Evolutionary conservation across 2,113 vertebrate species (phyloP).

Genomic region (Dasyprocta punctata): DNA sequence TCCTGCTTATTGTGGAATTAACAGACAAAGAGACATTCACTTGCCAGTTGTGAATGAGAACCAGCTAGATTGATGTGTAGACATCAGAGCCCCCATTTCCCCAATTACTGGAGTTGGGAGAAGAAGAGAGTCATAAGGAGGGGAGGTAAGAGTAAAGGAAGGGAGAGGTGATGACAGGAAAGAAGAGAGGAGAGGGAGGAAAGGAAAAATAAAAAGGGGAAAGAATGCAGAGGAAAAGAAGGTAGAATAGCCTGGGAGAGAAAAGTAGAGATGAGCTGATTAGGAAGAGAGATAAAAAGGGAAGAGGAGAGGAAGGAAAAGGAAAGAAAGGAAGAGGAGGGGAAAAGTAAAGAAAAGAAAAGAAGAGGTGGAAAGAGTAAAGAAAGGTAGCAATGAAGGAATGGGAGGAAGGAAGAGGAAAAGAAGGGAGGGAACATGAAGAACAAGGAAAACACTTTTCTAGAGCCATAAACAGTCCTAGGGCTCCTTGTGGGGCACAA

Average conservation of each 20-base stretch:
- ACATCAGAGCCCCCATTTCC: neutral
- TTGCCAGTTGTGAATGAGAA: conserved; percentile 3
- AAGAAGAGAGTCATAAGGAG: too few relatives aligned
- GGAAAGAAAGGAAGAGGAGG: accelerated
- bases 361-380: too few relatives aligned
- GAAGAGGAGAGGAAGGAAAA: neutral
- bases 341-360: accelerated
- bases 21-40: neutral
- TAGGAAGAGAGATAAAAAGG: neutral
- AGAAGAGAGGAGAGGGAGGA: neutral
- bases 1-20: neutral
- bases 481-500: neutral
- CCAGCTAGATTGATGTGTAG: conserved; percentile 26
- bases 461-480: neutral
- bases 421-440: neutral
- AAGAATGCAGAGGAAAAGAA: neutral
- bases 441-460: neutral
- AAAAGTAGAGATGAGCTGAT: neutral
- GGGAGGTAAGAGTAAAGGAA: accelerated
- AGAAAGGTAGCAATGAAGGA: neutral
- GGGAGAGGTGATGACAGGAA: accelerated
- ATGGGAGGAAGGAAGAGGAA: neutral
- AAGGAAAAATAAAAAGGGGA: neutral
- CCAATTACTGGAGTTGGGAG: neutral
- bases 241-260: neutral